Evolutionary conservation across 2,113 vertebrate species (phyloP), one percentile per base, ranked within the genome.

Genomic region (Sardina pilchardus): DNA sequence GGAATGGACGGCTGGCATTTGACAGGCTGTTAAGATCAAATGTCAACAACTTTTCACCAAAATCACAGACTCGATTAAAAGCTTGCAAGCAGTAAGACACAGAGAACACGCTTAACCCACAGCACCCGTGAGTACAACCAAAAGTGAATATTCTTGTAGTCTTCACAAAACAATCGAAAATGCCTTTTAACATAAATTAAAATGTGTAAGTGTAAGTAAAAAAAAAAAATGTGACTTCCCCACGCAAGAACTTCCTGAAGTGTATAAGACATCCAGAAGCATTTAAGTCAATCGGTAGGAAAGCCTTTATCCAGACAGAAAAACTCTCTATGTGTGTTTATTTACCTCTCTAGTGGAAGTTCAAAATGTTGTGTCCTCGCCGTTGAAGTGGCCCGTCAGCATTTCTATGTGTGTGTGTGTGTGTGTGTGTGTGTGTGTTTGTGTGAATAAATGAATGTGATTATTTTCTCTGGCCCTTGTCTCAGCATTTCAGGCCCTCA

Each of bases 401-500:
- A 19, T 82, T 30, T 82, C 44, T 48, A 10, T 48, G 24, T 47
- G 81, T 45, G 81, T 50, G 53, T 6, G 42, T 84, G 85, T 81
- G 21, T 78, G 39, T 75, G 53, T 86, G 36, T 56, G 78, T 82
- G 43, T 56, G 26, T 30, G 83, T 26, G 59, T 26, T 81, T 85
- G 82, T 88, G 91, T 88, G 6, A 90, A 84, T 81, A 84, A 84
- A 84, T 84, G 43, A 87, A 87, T 45, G 83, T 56, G 78, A 87
- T 84, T 84, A 87, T 81, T 87, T 84, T 82, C 83, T 42, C 86
- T 71, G 81, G 83, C 85, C 63, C 16, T 82, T 85, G 84, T 67
- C 81, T 85, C 83, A 87, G 83, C 84, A 82, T 78, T 85, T 85
- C 50, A 84, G 53, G 45, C 63, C 71, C 84, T 87, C 83, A 82